phyloP scores from a whole-genome alignment of 2,113 vertebrate species.

The Macrotus californicus region DNA sequence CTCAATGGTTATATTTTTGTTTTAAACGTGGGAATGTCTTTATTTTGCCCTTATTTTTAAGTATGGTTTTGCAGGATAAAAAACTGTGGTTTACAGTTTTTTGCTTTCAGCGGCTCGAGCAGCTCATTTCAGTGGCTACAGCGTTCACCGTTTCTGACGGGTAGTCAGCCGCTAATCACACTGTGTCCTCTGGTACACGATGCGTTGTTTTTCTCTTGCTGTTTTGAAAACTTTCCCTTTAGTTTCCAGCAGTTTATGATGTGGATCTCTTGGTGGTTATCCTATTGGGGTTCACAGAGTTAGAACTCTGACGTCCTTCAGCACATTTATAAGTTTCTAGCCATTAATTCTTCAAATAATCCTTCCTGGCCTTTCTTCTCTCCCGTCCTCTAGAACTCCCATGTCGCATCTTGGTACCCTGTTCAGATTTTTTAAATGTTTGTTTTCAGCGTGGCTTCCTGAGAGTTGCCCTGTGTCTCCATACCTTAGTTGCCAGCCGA shows the following conservation, averaged over 20 bases:
- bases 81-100: neutral
- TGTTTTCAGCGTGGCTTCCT: neutral
- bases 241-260: neutral
- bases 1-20: neutral
- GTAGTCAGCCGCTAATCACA: neutral
- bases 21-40: neutral
- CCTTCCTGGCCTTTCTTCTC: neutral
- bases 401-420: neutral
- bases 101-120: neutral
- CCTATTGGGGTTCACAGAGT: neutral
- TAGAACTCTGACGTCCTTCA: neutral
- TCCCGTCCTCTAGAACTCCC: neutral
- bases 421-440: neutral
- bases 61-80: neutral
- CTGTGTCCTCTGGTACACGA: neutral
- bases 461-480: neutral
- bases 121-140: neutral
- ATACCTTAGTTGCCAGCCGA: neutral
- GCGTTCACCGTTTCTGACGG: neutral
- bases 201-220: neutral
- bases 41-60: neutral
- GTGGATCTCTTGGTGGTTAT: neutral
- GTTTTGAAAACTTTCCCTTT: neutral
- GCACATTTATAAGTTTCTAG: neutral
- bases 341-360: neutral